Evolutionary conservation across 2,113 vertebrate species (phyloP).

Genomic region (Pseudopodoces humilis): DNA sequence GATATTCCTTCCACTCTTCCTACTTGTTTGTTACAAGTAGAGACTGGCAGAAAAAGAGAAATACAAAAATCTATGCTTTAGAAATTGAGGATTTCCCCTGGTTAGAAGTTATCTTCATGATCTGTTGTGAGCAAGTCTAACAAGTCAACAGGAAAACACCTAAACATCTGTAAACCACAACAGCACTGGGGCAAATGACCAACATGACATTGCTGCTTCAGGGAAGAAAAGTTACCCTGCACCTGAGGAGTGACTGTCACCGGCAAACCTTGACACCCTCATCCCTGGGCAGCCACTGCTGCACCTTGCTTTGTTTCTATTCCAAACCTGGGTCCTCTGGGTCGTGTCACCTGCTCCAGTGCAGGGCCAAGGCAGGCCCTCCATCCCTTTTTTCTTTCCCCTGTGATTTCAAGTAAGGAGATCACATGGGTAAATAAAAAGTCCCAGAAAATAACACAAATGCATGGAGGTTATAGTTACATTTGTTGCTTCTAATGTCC

Average conservation of each 20-base stretch:
- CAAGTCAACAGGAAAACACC: not conserved
- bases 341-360: not conserved
- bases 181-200: not conserved
- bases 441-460: not conserved
- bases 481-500: not conserved
- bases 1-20: not conserved
- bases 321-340: not conserved
- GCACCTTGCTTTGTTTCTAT: not conserved
- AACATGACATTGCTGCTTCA: not conserved
- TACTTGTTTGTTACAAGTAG: not conserved
- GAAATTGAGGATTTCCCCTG: not conserved
- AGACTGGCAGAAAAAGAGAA: not conserved
- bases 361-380: not conserved
- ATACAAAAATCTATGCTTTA: not conserved
- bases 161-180: not conserved
- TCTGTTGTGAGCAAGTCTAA: not conserved
- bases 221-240: not conserved
- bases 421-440: not conserved
- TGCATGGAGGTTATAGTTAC: not conserved
- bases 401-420: not conserved
- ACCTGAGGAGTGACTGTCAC: not conserved
- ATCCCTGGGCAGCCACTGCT: rapidly evolving
- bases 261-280: not conserved
- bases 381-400: rapidly evolving
- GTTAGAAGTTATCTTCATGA: not conserved